A percentile compares a stretch with the other conserved stretches of the same genome.
These are phyloP conservation scores for Anoplolepis gracilipes DNA, from an alignment of 1,140 invertebrate genomes.

Conservation along the genomic window DNA sequence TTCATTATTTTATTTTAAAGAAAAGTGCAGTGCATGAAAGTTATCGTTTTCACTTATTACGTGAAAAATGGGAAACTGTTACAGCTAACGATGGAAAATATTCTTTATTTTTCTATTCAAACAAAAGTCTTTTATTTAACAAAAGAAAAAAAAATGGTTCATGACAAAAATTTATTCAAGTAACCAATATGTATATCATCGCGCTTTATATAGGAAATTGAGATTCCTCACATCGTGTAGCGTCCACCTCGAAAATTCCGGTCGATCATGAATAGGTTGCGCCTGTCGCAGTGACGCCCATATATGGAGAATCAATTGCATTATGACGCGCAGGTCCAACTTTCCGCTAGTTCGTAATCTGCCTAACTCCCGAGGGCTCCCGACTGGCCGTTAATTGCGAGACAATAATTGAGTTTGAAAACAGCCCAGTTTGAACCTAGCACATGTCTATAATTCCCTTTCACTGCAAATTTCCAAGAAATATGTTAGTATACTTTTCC, in stretches of 20 bases:
- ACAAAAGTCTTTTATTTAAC: too few species aligned
- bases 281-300: constrained; percentile 63
- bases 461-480: too few species aligned
- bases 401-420: constrained; percentile 74
- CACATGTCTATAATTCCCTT: constrained; percentile 9
- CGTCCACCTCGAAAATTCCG: constrained; percentile 41
- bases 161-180: too few species aligned
- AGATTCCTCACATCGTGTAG: constrained; percentile 1
- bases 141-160: too few species aligned
- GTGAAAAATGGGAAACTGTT: too few species aligned
- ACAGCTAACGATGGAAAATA: too few species aligned
- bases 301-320: constrained; percentile 64
- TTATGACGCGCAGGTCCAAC: constrained; percentile 65
- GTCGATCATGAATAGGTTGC: constrained; percentile 49
- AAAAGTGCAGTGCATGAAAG: too few species aligned
- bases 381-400: constrained; percentile 70
- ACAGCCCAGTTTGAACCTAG: constrained; percentile 21
- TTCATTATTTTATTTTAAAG: too few species aligned
- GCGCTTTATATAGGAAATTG: background rate
- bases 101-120: too few species aligned
- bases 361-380: constrained; percentile 69
- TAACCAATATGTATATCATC: too few species aligned
- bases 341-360: constrained; percentile 69
- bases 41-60: too few species aligned
- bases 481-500: background rate